Evolutionary conservation across 2,113 vertebrate species (phyloP).

Genomic region (Nothocercus julius): DNA sequence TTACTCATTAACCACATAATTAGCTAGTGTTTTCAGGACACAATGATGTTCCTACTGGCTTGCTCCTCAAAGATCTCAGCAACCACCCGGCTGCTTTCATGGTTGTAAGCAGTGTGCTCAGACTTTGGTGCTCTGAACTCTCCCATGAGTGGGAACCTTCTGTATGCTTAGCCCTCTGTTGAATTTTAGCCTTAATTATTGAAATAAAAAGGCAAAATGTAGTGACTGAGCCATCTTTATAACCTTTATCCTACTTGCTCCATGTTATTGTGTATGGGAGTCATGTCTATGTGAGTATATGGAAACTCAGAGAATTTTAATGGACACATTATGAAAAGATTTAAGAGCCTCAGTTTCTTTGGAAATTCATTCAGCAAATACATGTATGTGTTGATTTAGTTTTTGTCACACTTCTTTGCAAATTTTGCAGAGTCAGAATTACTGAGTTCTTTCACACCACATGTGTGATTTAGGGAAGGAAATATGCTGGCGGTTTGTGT

Average conservation of each 20-base stretch:
- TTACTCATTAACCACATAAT: neutral
- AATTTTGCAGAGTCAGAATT: neutral
- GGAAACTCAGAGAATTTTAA: neutral
- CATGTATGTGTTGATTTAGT: neutral
- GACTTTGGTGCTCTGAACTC: neutral
- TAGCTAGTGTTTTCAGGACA: accelerated
- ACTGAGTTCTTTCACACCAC: neutral
- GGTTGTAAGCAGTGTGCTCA: neutral
- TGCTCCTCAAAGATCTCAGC: neutral
- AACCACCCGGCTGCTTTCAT: neutral
- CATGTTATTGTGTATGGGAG: accelerated
- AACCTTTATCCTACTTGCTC: neutral
- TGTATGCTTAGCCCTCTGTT: neutral
- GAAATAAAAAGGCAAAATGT: neutral
- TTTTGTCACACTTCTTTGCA: neutral
- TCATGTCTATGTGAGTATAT: accelerated
- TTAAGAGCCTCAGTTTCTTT: neutral
- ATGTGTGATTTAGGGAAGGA: neutral
- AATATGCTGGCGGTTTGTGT: neutral
- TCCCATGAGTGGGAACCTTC: neutral
- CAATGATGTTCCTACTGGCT: neutral
- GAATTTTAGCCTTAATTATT: neutral
- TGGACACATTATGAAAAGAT: neutral
- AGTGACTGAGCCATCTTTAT: neutral
- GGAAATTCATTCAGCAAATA: neutral